Evolutionary conservation across 2,888 invertebrate genomes (phyloP), one percentile per base, ranked within the genome.

Genomic region (Platycheirus albimanus): DNA sequence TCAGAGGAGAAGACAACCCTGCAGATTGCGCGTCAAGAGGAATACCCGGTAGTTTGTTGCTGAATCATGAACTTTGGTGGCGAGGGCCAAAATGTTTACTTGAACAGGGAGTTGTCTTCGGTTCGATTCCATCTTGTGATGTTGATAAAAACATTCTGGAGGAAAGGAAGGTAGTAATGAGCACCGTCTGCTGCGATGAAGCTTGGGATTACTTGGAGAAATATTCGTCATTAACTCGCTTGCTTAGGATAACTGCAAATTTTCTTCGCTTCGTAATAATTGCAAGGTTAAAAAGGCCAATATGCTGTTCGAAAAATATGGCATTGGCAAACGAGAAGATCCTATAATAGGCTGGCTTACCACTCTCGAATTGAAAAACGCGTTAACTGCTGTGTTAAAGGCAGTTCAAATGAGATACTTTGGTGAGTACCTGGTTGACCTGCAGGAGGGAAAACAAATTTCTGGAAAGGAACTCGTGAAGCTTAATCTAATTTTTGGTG

Each of bases 81-180:
- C 24, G 24, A 24, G 49, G 49, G 1, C 49, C 24, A 7, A 47
- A 11, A 13, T 49, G 3, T 49, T 49, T 49, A 13, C 5, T 13
- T 20, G 15, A 20, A 5, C 20, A 47, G 3, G 8, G 7, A 49
- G 20, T 51, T 10, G 4, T 4, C 0, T 51, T 51, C 15, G 5
- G 1, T 10, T 28, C 8, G 10, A 28, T 30, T 15, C 10, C 13
- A 24, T 13, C 24, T 28, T 13, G 10, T 28, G 4, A 51, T 51
- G 10, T 10, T 13, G 28, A 51, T 28, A 30, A 49, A 28, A 15
- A 10, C 15, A 15, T 15, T 1, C 15, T 30, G 15, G 28, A 49
- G 13, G 49, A 49, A 13, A 24, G 49, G 24, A 49, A 49, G 49
- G 3, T 49, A 49, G 49, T 28, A 28, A 49, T 49, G 49, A 49